phyloP scores from a whole-genome alignment of 2,113 vertebrate genomes.

The Echinops telfairi region DNA sequence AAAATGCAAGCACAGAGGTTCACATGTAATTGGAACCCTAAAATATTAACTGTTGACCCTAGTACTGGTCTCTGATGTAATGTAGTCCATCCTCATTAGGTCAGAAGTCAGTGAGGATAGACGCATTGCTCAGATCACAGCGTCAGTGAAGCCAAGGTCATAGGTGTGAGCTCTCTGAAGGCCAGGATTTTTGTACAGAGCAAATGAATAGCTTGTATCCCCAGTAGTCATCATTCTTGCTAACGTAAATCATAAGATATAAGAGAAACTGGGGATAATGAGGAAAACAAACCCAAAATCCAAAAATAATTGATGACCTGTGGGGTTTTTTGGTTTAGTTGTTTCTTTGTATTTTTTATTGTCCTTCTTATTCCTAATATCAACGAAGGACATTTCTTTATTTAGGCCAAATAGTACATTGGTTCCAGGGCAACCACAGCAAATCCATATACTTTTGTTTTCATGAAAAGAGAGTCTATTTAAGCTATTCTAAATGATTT shows the following conservation, averaged over 20 bases:
- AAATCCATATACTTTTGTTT: background rate
- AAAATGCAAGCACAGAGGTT: slow-evolving; percentile 25
- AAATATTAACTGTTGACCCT: slow-evolving; percentile 52
- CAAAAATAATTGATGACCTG: background rate
- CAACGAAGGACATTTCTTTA: background rate
- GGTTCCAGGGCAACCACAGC: background rate
- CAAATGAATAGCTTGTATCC: slow-evolving; percentile 43
- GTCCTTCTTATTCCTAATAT: background rate
- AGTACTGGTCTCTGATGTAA: slow-evolving; percentile 62
- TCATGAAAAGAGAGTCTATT: background rate
- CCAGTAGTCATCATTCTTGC: background rate
- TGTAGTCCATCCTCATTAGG: slow-evolving; percentile 11
- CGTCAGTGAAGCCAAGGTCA: slow-evolving; percentile 47
- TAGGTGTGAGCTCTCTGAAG: background rate
- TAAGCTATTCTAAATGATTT: background rate
- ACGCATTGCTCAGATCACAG: slow-evolving; percentile 60
- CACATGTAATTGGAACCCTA: slow-evolving; percentile 24
- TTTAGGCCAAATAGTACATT: background rate
- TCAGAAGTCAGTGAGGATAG: slow-evolving; percentile 42
- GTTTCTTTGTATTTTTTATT: background rate
- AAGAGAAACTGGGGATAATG: background rate
- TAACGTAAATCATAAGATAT: background rate
- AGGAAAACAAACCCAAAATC: background rate
- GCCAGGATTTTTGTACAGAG: background rate
- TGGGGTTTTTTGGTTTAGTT: no score